Evolutionary conservation across 2,888 invertebrate species (phyloP).

Genomic region (Melanotus villosus): DNA sequence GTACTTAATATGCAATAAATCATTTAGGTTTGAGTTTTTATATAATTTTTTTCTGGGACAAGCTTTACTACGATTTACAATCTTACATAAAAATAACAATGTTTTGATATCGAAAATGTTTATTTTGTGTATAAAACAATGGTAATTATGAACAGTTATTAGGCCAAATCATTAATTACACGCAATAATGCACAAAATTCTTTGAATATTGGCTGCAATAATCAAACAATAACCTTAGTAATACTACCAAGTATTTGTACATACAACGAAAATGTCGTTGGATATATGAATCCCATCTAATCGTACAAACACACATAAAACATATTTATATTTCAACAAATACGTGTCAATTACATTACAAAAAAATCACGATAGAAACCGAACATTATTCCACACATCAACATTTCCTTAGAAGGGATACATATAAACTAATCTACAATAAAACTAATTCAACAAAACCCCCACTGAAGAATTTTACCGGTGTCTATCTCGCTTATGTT

Average conservation of each 20-base stretch:
- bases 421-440: background rate
- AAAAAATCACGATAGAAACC: background rate
- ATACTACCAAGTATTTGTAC: slow-evolving; percentile 1
- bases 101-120: no score
- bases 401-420: background rate
- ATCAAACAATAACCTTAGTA: background rate
- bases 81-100: no score
- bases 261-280: background rate
- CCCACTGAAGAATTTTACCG: slow-evolving; percentile 19
- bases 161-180: background rate
- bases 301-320: no score
- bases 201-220: background rate
- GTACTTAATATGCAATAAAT: no score
- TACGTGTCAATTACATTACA: no score
- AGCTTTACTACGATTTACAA: no score
- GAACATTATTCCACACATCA: background rate
- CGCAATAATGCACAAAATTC: background rate
- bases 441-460: background rate
- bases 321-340: no score
- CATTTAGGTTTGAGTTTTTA: no score
- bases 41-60: no score
- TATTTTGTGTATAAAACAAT: slow-evolving; percentile 10
- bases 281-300: no score
- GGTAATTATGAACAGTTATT: slow-evolving; percentile 17
- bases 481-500: slow-evolving; percentile 54